A percentile compares a stretch with the other conserved stretches of the same genome.
Evolutionary conservation across 2,113 vertebrate genomes (phyloP).

Genomic region (Oryzias curvinotus): DNA sequence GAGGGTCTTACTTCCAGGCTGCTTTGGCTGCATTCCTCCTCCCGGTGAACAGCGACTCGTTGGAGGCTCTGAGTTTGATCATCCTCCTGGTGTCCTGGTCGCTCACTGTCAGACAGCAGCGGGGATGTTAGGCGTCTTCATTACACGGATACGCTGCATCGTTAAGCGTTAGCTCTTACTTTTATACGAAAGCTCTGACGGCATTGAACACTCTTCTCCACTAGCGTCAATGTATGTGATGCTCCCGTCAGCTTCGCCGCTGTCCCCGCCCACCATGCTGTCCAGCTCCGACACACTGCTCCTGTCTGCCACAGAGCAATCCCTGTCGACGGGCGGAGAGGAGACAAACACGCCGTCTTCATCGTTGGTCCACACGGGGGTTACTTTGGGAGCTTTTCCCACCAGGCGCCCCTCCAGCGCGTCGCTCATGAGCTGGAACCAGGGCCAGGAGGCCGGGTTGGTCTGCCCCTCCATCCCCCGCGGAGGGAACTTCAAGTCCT

Average conservation of each 20-base stretch:
- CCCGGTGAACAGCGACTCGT: slow-evolving; percentile 74
- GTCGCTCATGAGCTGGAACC: slow-evolving; percentile 77
- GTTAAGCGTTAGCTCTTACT: slow-evolving; percentile 32
- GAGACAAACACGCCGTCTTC: slow-evolving; percentile 58
- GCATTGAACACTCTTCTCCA: slow-evolving; percentile 66
- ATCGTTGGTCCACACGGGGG: slow-evolving; percentile 64
- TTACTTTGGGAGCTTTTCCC: slow-evolving; percentile 59
- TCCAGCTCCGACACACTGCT: slow-evolving; percentile 63
- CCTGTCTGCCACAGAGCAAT: slow-evolving; percentile 47
- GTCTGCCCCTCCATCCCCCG: slow-evolving; percentile 69
- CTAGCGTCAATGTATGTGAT: slow-evolving; percentile 71
- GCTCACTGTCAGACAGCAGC: slow-evolving; percentile 53
- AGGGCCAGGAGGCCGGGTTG: slow-evolving; percentile 76
- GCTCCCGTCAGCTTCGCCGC: slow-evolving; percentile 30
- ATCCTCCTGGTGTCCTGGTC: slow-evolving; percentile 77
- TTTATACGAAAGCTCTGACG: slow-evolving; percentile 63
- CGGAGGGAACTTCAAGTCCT: slow-evolving; percentile 73
- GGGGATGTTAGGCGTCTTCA: too few species aligned
- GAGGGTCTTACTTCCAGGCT: slow-evolving; percentile 71
- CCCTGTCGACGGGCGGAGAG: slow-evolving; percentile 49
- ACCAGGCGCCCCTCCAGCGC: slow-evolving; percentile 71
- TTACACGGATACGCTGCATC: not conserved
- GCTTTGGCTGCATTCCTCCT: slow-evolving; percentile 78
- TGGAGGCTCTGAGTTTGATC: slow-evolving; percentile 74
- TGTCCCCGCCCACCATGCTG: slow-evolving; percentile 44